Evolutionary conservation across 2,113 vertebrate species (phyloP).

Genomic region (Trichechus manatus): DNA sequence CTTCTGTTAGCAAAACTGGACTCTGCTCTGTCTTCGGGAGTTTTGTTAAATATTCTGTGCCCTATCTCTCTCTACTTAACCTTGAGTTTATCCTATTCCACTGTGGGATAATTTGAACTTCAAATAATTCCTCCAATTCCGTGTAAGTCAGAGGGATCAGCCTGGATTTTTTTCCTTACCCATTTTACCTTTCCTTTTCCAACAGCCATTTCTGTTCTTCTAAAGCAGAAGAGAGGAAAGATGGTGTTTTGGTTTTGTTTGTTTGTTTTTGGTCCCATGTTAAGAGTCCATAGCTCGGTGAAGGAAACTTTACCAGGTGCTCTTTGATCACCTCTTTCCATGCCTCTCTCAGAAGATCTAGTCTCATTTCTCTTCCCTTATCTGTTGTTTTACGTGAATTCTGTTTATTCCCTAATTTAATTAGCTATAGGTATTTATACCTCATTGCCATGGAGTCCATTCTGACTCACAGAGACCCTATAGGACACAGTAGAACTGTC

Average conservation of each 20-base stretch:
- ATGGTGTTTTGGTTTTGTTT: no score
- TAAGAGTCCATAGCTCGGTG: neutral
- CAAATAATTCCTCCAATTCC: neutral
- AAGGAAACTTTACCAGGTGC: neutral
- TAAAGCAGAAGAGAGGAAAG: neutral
- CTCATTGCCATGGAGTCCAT: no score
- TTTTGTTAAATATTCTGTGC: neutral
- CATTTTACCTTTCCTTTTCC: neutral
- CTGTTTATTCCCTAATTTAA: neutral
- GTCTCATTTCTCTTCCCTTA: neutral
- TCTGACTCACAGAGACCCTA: no score
- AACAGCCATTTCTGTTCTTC: neutral
- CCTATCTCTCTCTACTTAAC: neutral
- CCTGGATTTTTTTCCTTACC: neutral
- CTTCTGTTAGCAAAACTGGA: neutral
- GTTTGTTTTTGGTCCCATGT: neutral
- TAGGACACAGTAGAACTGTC: no score
- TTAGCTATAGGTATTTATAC: no score
- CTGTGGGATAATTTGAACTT: neutral
- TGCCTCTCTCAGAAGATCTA: neutral
- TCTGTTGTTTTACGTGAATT: neutral
- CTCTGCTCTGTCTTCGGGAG: neutral
- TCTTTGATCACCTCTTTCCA: neutral
- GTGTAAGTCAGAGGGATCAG: neutral
- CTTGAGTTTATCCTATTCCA: conserved; percentile 19